Percentiles rank a stretch among this genome's conserved stretches.
Conservation (phyloP, 2,797 vertebrate genomes). For the Myotis pilosus region DNA sequence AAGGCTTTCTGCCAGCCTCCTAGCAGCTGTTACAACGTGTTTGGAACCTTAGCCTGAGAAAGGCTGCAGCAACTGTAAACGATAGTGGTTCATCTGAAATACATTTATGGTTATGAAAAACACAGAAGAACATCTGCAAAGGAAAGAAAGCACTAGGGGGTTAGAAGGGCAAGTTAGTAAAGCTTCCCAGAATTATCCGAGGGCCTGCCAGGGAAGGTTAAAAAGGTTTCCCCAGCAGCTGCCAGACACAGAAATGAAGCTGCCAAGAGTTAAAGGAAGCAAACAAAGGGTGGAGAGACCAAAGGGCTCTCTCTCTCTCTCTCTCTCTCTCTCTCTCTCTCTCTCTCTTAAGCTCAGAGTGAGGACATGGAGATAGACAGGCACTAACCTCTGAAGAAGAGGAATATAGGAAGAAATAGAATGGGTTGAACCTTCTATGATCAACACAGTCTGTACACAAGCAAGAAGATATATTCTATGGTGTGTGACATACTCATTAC, state of each 20-base stretch:
- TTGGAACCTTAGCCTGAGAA: slow-evolving; percentile 60
- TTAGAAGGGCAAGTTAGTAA: slow-evolving; percentile 51
- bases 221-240: slow-evolving; percentile 51
- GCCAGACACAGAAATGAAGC: slow-evolving; percentile 10
- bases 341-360: not conserved
- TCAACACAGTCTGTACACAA: not conserved
- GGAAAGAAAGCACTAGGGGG: slow-evolving; percentile 31
- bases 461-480: not conserved
- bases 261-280: slow-evolving; percentile 54
- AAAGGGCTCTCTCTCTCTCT: not conserved
- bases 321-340: not conserved
- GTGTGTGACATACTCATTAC: not conserved
- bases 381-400: not conserved
- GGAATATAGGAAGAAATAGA: not conserved
- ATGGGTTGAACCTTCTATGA: not conserved
- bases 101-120: slow-evolving; percentile 55
- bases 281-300: slow-evolving; percentile 19
- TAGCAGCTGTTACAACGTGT: slow-evolving; percentile 68
- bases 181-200: slow-evolving; percentile 63
- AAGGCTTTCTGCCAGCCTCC: slow-evolving; percentile 57
- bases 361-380: slow-evolving; percentile 21
- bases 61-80: slow-evolving; percentile 48
- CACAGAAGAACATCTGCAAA: slow-evolving; percentile 61
- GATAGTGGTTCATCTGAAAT: slow-evolving; percentile 58
- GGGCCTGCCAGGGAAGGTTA: slow-evolving; percentile 15